Evolutionary conservation across 2,888 invertebrate species (phyloP).

Genomic region (Drosophila koepferae): DNA sequence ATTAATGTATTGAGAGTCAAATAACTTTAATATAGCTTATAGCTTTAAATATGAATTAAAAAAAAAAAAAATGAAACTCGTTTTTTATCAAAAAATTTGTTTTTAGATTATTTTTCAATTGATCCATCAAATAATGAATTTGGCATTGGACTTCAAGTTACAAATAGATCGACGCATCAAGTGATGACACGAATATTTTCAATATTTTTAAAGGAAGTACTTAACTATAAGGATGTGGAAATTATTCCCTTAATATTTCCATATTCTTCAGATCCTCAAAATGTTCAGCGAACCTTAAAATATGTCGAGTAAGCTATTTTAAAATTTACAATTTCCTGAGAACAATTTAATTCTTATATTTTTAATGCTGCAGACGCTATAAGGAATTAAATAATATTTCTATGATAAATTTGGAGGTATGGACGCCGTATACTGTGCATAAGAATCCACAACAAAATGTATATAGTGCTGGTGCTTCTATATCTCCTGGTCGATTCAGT

Average conservation of each 20-base stretch:
- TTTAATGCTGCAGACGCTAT: slow-evolving; percentile 37
- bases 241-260: slow-evolving; percentile 78
- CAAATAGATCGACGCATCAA: slow-evolving; percentile 87
- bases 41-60: no score
- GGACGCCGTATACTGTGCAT: slow-evolving; percentile 85
- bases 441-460: slow-evolving; percentile 77
- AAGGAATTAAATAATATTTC: slow-evolving; percentile 33
- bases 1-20: no score
- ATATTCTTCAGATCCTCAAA: slow-evolving; percentile 31
- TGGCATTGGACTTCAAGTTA: slow-evolving; percentile 86
- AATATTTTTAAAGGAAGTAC: slow-evolving; percentile 86
- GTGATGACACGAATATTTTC: slow-evolving; percentile 87
- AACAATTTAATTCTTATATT: not conserved
- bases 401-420: slow-evolving; percentile 89
- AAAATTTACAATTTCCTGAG: not conserved
- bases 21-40: no score
- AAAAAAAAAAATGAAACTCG: no score
- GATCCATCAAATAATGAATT: slow-evolving; percentile 12
- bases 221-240: slow-evolving; percentile 85
- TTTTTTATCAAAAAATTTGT: not conserved
- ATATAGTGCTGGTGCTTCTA: slow-evolving; percentile 86
- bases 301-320: slow-evolving; percentile 57
- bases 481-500: slow-evolving; percentile 87
- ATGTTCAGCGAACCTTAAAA: slow-evolving; percentile 49
- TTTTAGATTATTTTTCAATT: slow-evolving; percentile 25